Conservation (phyloP, 2,113 vertebrate genomes). For the Peromyscus leucopus region DNA sequence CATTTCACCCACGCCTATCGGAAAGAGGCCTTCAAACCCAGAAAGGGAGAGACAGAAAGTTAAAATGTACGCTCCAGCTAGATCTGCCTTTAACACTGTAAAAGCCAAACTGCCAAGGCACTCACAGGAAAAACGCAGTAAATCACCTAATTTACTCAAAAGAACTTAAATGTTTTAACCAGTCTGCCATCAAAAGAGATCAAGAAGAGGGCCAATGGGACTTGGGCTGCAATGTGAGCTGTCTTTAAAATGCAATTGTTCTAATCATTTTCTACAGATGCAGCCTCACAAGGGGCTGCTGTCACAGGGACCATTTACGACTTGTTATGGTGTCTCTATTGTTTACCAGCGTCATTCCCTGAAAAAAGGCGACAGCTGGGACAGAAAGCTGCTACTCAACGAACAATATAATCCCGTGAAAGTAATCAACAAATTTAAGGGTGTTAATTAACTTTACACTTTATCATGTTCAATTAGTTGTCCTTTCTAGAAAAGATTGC, state of each 20-base stretch:
- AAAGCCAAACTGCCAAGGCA: slow-evolving; percentile 82
- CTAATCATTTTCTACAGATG: slow-evolving; percentile 98
- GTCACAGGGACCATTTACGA: slow-evolving; percentile 94
- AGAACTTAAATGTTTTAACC: slow-evolving; percentile 92
- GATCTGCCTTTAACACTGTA: slow-evolving; percentile 70
- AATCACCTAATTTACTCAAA: slow-evolving; percentile 91
- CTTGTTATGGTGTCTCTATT: slow-evolving; percentile 96
- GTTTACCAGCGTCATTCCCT: slow-evolving; percentile 92
- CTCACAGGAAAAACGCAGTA: slow-evolving; percentile 86
- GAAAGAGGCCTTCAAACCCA: slow-evolving; percentile 30
- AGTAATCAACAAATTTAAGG: slow-evolving; percentile 99
- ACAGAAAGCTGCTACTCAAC: slow-evolving; percentile 92
- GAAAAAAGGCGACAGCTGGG: slow-evolving; percentile 96
- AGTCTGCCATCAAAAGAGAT: slow-evolving; percentile 89
- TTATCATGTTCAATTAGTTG: slow-evolving; percentile 99
- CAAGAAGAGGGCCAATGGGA: slow-evolving; percentile 93
- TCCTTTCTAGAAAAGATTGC: slow-evolving; percentile 93
- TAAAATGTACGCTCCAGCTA: slow-evolving; percentile 21
- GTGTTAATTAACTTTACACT: slow-evolving; percentile 99
- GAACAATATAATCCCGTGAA: slow-evolving; percentile 95
- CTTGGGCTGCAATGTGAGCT: slow-evolving; percentile 90
- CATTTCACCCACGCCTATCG: neutral
- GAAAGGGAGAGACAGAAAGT: neutral
- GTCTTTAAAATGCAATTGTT: slow-evolving; percentile 99
- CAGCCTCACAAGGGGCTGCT: slow-evolving; percentile 95